Base-by-base conservation (phyloP, 2,113 vertebrate species). In the Mormyrus lacerda region DNA sequence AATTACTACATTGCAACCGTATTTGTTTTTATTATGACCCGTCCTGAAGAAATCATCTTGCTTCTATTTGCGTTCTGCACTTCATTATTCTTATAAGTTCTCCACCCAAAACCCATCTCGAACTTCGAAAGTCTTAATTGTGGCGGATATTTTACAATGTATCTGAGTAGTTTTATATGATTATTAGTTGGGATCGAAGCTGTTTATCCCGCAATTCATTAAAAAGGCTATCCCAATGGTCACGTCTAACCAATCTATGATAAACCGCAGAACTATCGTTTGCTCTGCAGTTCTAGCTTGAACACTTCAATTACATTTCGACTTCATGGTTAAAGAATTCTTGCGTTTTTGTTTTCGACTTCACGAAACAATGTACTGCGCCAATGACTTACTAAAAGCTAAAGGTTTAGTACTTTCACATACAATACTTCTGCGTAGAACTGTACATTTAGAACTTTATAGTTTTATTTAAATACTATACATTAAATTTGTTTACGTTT, bases 401-500 rank as follows among this genome's bases (percentile, higher is more conserved):
- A 79, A 19, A 42, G 35, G 31, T 47, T 15, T 84, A 47, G 24
- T 47, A 84, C 21, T 8, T 84, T 84, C 39, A 47, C 44, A 47
- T n/a, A 31, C 11, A 42, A 79, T 35, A 42, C 21, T 24, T 84
- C 1, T 84, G 0, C 3, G 39, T 45, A n/a, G 42, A 84, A 47
- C 42, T 47, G 24, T 84, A 47, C 44, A 84, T 47, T 47, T n/a
- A 24, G 9, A 55, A 55, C 53, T 24, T 47, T 47, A 24, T 21
- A 11, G 6, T 24, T 84, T 9, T 55, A 21, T 35, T 55, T 53
- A 31, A 50, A 51, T 86, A 51, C 13, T 51, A 31, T 35, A 7
- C 39, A 84, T 47, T 21, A 58, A 47, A 44, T 83, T 39, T 89
- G 79, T 89, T 89, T 89, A 89, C 42, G 79, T 89, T 85, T 39